Conservation (phyloP, 2,888 invertebrate genomes). For the Imbricaverruca yamaguchii region DNA sequence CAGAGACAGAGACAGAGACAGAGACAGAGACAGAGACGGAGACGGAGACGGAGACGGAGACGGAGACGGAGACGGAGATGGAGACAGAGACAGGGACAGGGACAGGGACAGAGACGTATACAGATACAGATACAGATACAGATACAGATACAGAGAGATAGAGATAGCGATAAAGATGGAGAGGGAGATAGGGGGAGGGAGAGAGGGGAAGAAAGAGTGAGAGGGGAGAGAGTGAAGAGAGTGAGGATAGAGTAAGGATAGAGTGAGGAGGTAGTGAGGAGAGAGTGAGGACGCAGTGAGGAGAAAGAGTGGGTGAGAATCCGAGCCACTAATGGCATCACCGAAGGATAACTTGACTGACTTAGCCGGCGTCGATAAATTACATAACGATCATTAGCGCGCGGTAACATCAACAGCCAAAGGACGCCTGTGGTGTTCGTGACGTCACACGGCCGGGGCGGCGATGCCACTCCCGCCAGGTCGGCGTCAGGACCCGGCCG, state of each 20-base stretch:
- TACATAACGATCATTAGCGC: too few species aligned
- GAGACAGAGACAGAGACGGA: not conserved
- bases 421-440: too few species aligned
- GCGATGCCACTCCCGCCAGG: too few species aligned
- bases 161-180: not conserved
- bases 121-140: too few species aligned
- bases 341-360: too few species aligned
- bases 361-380: too few species aligned
- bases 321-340: not conserved
- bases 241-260: too few species aligned
- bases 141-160: too few species aligned
- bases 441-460: too few species aligned
- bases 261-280: too few species aligned
- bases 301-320: not conserved
- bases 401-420: too few species aligned
- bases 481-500: too few species aligned
- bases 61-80: constrained; percentile 12
- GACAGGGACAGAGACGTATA: not conserved
- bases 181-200: not conserved
- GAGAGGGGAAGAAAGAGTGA: not conserved
- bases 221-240: not conserved
- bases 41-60: not conserved
- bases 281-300: not conserved
- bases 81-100: constrained; percentile 13
- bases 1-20: constrained; percentile 15